These are phyloP conservation scores for Spilarctia lutea DNA, from an alignment of 2,888 invertebrate genomes.

Conservation along the genomic window DNA sequence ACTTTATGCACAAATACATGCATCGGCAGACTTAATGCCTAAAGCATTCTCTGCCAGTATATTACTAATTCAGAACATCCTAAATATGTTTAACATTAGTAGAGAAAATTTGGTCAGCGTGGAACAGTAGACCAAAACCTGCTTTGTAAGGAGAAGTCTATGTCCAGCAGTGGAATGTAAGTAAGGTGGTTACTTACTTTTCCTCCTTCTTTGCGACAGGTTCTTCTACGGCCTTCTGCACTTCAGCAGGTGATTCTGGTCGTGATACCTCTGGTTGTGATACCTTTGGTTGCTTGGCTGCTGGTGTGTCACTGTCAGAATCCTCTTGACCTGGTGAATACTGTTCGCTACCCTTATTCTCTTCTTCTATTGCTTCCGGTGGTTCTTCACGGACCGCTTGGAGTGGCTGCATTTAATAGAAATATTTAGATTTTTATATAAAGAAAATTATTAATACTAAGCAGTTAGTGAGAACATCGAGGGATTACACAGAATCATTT, in stretches of 20 bases:
- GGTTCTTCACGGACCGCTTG: constrained; percentile 66
- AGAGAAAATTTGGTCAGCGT: no score
- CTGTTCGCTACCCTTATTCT: constrained; percentile 53
- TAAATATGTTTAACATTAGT: no score
- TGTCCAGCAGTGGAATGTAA: no score
- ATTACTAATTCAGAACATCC: no score
- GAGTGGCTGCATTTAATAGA: constrained; percentile 11
- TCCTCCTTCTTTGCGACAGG: background rate
- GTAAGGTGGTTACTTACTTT: constrained; percentile 11
- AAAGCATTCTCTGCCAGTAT: no score
- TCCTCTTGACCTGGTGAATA: constrained; percentile 59
- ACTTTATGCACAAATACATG: no score
- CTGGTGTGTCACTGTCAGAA: constrained; percentile 47
- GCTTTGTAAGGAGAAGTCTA: no score
- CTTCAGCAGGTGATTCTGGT: background rate
- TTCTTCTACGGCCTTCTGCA: background rate
- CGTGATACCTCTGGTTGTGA: background rate
- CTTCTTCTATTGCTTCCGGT: constrained; percentile 68
- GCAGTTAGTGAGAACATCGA: background rate
- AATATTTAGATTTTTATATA: background rate
- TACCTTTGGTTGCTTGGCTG: constrained; percentile 15
- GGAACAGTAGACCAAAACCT: no score
- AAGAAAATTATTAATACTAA: background rate
- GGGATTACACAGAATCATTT: background rate
- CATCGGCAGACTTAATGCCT: no score